Conservation (phyloP, 2,113 vertebrate species). For the Fulmarus glacialis region DNA sequence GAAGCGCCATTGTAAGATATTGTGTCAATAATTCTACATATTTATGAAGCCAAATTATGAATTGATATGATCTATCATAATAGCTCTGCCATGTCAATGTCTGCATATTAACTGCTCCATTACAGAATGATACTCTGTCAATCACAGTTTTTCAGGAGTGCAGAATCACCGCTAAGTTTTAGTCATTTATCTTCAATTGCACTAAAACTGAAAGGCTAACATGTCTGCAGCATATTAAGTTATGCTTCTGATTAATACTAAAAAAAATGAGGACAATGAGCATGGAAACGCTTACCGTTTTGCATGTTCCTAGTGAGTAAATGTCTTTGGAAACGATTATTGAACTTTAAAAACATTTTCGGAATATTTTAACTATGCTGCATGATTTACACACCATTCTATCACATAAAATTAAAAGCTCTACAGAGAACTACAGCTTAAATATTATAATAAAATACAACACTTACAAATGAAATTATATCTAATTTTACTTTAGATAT, state of each 20-base stretch:
- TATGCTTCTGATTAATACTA: background rate
- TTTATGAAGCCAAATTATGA: conserved; percentile 48
- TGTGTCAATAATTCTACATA: conserved; percentile 23
- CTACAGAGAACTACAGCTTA: conserved; percentile 38
- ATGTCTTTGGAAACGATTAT: background rate
- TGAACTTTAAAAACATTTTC: background rate
- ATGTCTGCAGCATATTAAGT: conserved; percentile 38
- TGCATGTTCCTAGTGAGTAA: background rate
- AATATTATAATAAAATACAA: conserved; percentile 60
- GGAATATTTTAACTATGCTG: background rate
- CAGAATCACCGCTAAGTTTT: background rate
- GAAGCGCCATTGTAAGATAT: background rate
- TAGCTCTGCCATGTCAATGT: background rate
- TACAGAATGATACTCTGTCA: conserved; percentile 17
- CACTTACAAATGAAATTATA: conserved; percentile 57
- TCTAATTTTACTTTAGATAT: conserved; percentile 55
- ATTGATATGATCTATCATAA: conserved; percentile 21
- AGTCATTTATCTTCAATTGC: conserved; percentile 14
- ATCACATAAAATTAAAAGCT: conserved; percentile 51
- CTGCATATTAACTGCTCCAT: conserved; percentile 41
- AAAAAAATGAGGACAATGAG: background rate
- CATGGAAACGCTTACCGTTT: background rate
- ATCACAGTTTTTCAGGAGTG: background rate
- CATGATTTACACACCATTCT: background rate
- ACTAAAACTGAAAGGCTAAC: conserved; percentile 48